These are phyloP conservation scores for Chelonus formosanus DNA, from an alignment of 2,888 invertebrate genomes.

Conservation along the genomic window DNA sequence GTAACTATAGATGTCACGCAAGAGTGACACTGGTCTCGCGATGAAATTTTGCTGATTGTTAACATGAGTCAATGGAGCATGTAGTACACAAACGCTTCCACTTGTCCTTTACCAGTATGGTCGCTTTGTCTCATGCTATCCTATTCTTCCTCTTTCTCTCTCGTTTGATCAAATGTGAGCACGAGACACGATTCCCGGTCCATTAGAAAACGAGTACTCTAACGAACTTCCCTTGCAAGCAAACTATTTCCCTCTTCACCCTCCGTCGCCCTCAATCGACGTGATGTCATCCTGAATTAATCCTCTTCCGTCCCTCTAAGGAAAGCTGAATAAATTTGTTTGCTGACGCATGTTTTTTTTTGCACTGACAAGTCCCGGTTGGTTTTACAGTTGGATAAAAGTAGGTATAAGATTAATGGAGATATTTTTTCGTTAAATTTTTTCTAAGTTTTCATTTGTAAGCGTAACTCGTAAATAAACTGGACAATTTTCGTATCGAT, in stretches of 20 bases:
- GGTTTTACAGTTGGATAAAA: no score
- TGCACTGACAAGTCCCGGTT: no score
- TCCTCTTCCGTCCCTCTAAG: constrained; percentile 12
- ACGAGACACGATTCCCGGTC: constrained; percentile 30
- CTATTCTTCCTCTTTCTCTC: constrained; percentile 3
- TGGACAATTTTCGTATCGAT: background rate
- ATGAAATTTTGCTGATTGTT: constrained; percentile 38
- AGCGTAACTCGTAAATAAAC: no score
- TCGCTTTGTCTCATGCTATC: constrained; percentile 1
- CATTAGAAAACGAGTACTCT: constrained; percentile 48
- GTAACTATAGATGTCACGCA: background rate
- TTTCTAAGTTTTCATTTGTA: no score
- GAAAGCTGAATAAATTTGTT: constrained; percentile 21
- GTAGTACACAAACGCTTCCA: constrained; percentile 15
- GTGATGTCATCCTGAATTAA: constrained; percentile 19
- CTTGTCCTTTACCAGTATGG: constrained; percentile 5
- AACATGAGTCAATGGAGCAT: constrained; percentile 30
- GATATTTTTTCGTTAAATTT: constrained; percentile 12
- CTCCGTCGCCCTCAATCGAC: constrained; percentile 13
- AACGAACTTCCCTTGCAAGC: constrained; percentile 40
- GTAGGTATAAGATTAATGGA: background rate
- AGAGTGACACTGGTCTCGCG: background rate
- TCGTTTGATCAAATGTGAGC: constrained; percentile 17
- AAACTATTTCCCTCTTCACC: background rate
- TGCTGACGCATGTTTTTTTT: constrained; percentile 11